Conservation (phyloP, 2,797 vertebrate genomes). For the Fundulus diaphanus region DNA sequence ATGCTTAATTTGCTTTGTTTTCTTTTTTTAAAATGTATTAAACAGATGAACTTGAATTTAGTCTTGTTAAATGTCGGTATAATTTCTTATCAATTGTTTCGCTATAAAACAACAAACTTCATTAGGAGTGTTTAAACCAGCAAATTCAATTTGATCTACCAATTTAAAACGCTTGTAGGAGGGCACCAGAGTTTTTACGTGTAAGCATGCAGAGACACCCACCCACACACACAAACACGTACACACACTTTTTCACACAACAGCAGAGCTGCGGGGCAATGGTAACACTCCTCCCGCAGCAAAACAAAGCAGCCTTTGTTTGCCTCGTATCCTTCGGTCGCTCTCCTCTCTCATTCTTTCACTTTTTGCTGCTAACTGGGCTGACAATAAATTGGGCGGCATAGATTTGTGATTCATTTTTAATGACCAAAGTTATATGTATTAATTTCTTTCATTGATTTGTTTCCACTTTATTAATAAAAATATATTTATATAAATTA, state of each 20-base stretch:
- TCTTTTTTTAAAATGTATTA: too few species aligned
- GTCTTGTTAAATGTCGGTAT: neutral
- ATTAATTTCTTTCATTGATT: neutral
- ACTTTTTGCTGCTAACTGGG: slow-evolving; percentile 47
- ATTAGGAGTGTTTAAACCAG: neutral
- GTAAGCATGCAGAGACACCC: slow-evolving; percentile 18
- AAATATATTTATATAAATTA: neutral
- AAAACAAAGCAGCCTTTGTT: slow-evolving; percentile 76
- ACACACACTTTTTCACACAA: slow-evolving; percentile 53
- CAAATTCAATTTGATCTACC: neutral
- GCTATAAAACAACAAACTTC: neutral
- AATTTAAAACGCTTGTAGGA: too few species aligned
- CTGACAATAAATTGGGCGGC: slow-evolving; percentile 41
- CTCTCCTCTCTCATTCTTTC: slow-evolving; percentile 39
- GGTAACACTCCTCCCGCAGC: slow-evolving; percentile 68
- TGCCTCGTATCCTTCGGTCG: slow-evolving; percentile 55
- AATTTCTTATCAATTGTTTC: neutral
- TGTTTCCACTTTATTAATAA: neutral
- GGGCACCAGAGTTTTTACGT: slow-evolving; percentile 11
- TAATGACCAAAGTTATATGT: neutral
- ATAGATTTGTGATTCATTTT: neutral
- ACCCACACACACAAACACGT: slow-evolving; percentile 20
- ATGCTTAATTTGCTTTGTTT: too few species aligned
- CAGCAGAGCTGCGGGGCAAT: slow-evolving; percentile 59
- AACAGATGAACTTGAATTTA: neutral